Conservation (phyloP, 1,140 invertebrate genomes). For the Brachystomella parvula region DNA sequence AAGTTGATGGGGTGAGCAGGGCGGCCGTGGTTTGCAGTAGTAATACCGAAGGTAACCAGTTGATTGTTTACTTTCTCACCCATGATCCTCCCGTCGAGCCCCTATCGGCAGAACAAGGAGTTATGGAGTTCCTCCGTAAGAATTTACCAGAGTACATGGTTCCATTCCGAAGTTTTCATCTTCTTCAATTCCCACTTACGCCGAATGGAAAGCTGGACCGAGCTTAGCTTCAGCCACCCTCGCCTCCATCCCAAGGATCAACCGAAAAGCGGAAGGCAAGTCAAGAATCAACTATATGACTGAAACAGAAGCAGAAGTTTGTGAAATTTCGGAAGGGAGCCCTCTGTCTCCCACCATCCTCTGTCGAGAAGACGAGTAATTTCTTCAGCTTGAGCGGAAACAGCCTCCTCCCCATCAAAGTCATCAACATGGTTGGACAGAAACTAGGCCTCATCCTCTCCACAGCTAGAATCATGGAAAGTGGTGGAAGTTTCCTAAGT, state of each 20-base stretch:
- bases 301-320: no score
- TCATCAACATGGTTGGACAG: no score
- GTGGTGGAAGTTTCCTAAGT: no score
- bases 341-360: no score
- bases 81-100: background rate
- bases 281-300: no score
- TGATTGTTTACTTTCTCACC: background rate
- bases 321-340: no score
- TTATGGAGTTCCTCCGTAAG: background rate
- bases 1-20: background rate
- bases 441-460: no score
- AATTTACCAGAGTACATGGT: conserved; percentile 2
- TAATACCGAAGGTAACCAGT: background rate
- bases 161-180: background rate
- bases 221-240: background rate
- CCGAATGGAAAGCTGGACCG: conserved; percentile 5
- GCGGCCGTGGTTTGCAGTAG: background rate
- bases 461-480: no score
- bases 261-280: no score
- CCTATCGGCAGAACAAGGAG: background rate
- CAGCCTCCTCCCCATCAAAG: no score
- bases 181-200: background rate
- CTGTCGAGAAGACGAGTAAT: no score
- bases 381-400: no score
- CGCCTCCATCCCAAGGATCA: background rate